Evolutionary conservation across 2,113 vertebrate species (phyloP), one percentile per base, ranked within the genome.

Genomic region (Paralichthys olivaceus): DNA sequence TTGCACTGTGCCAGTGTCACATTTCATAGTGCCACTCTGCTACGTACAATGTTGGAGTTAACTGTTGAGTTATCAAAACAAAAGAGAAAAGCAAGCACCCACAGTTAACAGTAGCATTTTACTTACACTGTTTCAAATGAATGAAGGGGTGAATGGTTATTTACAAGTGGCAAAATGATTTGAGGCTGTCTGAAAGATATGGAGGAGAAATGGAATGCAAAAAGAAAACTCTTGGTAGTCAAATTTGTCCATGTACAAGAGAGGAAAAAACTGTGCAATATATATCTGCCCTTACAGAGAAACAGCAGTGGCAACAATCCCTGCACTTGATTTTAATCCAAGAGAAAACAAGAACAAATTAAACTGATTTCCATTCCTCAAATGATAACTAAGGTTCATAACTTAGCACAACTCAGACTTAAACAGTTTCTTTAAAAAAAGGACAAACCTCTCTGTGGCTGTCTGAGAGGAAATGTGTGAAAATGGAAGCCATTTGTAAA

Each of bases 231-330:
- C 80, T 90, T 91, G 91, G 91, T 86, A 83, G 79, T 91, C 89
- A 92, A 93, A 93, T 92, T 91, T 86, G 82, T 87, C 76, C 49
- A 73, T 80, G 87, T 94, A 94, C 87, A 94, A 93, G 84, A 84
- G 73, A 88, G 91, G 93, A 92, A 93, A 81, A 91, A 92, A 88
- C 94, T 96, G 96, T 97, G 96, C 96, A 96, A 97, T 96, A 96
- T 96, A 94, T 73, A 91, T 91, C 95, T 96, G 96, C 96, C 95
- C 92, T 90, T 93, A 94, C 74, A 81, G 90, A 92, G 92, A 90
- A 89, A 93, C 88, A 92, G 94, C 93, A 94, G 95, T 91, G 95
- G 95, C 95, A 95, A 94, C 77, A 94, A 94, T 96, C 96, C 96
- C 96, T 96, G 96, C 95, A 93, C 94, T 94, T 88, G 87, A 79